Evolutionary conservation across 2,888 invertebrate genomes (phyloP), one percentile per base, ranked within the genome.

Genomic region (Gastracanthus pulcherrimus): DNA sequence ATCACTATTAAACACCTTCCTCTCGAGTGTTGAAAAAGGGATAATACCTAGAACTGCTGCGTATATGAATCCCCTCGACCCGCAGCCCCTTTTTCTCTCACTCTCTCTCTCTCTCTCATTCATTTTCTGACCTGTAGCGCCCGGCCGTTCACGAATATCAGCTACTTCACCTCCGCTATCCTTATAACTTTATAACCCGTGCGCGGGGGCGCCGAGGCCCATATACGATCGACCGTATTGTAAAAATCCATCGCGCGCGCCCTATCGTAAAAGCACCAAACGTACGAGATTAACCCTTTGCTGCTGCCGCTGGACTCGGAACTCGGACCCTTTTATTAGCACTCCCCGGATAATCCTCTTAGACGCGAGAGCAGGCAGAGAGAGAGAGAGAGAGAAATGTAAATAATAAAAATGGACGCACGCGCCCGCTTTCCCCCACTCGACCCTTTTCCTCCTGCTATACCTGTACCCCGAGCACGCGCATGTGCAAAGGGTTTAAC

Each of bases 221-320:
- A n/a, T n/a, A n/a, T n/a, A n/a, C 13, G 41, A 9, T 41, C 13
- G 2, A 9, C 13, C 41, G 5, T 4, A 9, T 41, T 16, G 41
- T 41, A 41, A 41, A 41, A 41, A 41, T 3, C 41, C n/a, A n/a
- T 41, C 41, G 13, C 11, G 7, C 41, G 41, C 41, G 41, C 41
- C 41, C 4, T 41, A 41, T 41, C 41, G 16, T 41, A 41, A 41
- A 41, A 41, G 5, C 9, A 16, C 11, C 13, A 1, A 16, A 16
- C 13, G 3, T 13, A 5, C 13, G 74, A 64, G 74, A 74, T 64
- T 45, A 74, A 74, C 62, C 74, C 74, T 74, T 74, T 64, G 19
- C 19, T n/a, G n/a, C n/a, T n/a, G n/a, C n/a, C n/a, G n/a, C n/a
- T n/a, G n/a, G n/a, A n/a, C n/a, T n/a, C n/a, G n/a, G n/a, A n/a